Conservation (phyloP, 2,888 invertebrate genomes). For the Netelia fuscicornis region DNA sequence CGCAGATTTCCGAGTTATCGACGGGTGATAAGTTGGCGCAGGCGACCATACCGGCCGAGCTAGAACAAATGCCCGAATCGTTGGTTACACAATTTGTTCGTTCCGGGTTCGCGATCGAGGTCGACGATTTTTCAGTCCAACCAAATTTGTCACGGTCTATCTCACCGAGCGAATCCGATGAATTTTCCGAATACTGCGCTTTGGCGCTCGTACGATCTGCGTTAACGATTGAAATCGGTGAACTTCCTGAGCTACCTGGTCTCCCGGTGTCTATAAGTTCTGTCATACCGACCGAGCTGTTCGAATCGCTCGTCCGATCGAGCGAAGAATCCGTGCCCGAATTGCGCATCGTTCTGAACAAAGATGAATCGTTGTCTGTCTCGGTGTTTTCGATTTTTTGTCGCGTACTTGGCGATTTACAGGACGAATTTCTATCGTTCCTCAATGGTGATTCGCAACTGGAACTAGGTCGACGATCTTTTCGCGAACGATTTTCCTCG, state of each 20-base stretch:
- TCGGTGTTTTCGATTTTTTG: slow-evolving; percentile 34
- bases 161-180: neutral
- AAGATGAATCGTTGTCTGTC: slow-evolving; percentile 40
- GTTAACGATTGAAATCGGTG: neutral
- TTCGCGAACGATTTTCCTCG: slow-evolving; percentile 40
- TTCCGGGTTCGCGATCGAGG: neutral
- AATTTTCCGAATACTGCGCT: neutral
- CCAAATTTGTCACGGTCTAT: neutral
- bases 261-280: slow-evolving; percentile 13
- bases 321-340: slow-evolving; percentile 19
- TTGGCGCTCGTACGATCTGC: neutral
- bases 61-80: neutral
- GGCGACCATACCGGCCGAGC: neutral
- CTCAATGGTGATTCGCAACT: slow-evolving; percentile 42
- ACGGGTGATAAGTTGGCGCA: neutral
- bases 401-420: slow-evolving; percentile 24
- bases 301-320: slow-evolving; percentile 37
- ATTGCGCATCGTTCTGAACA: slow-evolving; percentile 22
- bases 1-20: neutral
- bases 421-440: slow-evolving; percentile 23
- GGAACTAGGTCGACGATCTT: neutral
- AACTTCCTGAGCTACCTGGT: slow-evolving; percentile 18
- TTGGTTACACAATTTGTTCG: neutral
- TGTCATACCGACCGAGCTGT: slow-evolving; percentile 7
- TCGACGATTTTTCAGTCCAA: neutral